Base-by-base conservation (phyloP, 2,113 vertebrate genomes). In the Rhinopomastus cyanomelas region DNA sequence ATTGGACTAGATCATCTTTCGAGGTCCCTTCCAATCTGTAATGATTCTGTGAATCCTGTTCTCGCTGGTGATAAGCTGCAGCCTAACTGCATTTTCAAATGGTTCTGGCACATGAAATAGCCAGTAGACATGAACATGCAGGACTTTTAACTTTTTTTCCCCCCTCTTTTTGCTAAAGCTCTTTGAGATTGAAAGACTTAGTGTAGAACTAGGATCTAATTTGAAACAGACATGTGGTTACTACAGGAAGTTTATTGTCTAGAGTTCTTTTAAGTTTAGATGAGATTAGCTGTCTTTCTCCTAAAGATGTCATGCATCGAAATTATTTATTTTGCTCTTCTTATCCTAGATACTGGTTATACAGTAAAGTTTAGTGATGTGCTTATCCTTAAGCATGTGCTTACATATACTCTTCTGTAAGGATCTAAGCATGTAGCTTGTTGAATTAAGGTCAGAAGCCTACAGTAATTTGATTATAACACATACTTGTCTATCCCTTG, bases 381-480 rank as follows among this genome's bases (percentile, higher is more conserved):
- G 52, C 61, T 93, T 87, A 65, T 81, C 25, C 57, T 85, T 84
- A 65, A 87, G 48, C 29, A 5, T 9, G 11, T 32, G 55, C 72
- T 84, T 64, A 26, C 10, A 0, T 30, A n/a, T 10, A 19, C 17
- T 26, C 34, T 73, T 71, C 12, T 48, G 59, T 27, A 46, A 87
- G 56, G 44, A 67, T 15, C n/a, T 48, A 15, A 42, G 89, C 66
- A 21, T 84, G 37, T 16, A 75, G 57, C 29, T 75, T 72, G 72
- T 71, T 56, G 69, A 91, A 72, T 72, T 83, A 75, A 77, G 22
- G 16, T 51, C 77, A 93, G 86, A 79, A 95, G 57, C 73, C 59
- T 85, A 13, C 0, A 26, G 30, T 69, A 95, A 94, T 94, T 88
- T 79, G 42, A 88, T 93, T 90, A 68, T 69, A 79, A 92, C 89